Base-by-base conservation (phyloP, 2,797 vertebrate genomes). In the Podarcis lilfordi region DNA sequence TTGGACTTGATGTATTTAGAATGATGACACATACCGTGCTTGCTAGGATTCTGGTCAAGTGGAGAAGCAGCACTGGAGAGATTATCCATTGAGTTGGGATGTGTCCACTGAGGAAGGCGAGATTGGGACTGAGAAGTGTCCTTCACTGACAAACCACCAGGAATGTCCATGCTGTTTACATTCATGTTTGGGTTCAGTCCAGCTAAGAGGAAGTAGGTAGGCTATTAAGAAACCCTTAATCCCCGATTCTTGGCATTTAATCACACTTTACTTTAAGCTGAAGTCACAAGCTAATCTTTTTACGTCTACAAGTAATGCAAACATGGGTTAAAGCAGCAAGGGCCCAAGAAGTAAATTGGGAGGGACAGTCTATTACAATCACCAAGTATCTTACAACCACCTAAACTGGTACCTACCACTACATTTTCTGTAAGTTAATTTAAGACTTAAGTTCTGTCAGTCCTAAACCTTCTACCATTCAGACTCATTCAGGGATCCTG, bases 81-180 rank as follows among this genome's bases (percentile, higher is more conserved):
- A 96, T 95, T 98, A 93, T 99, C 98, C 97, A 99, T 98, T 88
- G 98, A 97, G 97, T 98, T 99, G 94, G 98, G 97, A 97, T 99
- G 98, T 92, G 99, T 99, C 99, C 99, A 99, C 96, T 99, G 99
- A 93, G 98, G 99, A 96, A 99, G 98, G 95, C 99, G 98, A 87
- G 99, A 99, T 94, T 99, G 99, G 94, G 98, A 98, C 97, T 98
- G 98, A 93, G 98, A 98, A 86, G 98, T 97, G 95, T 99, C 98
- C 97, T 99, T 99, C 97, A 98, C 97, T 91, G 98, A 98, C 96
- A 98, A 95, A 94, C 98, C 97, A 90, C 98, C 97, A 92, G 96
- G 92, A 95, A 99, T 97, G 96, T 99, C 99, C 98, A 99, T 98
- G 96, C 98, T 98, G 97, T 97, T 98, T 98, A 99, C 98, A 98